phyloP scores from a whole-genome alignment of 2,888 invertebrate genomes.

The Chrysopilus asiliformis region DNA sequence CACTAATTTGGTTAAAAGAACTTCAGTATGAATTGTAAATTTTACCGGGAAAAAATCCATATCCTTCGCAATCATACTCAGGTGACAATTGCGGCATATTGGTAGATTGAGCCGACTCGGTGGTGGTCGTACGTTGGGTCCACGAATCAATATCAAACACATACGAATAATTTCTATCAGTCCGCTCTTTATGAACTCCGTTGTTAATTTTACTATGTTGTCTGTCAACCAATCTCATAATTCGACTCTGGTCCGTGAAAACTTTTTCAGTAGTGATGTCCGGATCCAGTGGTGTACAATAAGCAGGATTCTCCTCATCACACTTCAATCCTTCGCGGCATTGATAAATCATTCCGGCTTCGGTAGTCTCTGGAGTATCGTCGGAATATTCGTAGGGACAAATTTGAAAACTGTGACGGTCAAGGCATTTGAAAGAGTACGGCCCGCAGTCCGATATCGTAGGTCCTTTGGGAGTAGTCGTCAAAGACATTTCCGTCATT shows the following conservation, averaged over 20 bases:
- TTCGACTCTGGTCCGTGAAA: neutral
- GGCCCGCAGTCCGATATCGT: slow-evolving; percentile 13
- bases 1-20: neutral
- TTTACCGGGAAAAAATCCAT: slow-evolving; percentile 17
- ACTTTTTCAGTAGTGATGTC: slow-evolving; percentile 1
- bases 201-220: neutral
- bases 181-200: neutral
- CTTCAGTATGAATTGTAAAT: neutral
- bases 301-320: slow-evolving; percentile 20
- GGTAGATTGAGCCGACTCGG: slow-evolving; percentile 4
- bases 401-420: slow-evolving; percentile 14
- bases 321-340: slow-evolving; percentile 15
- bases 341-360: slow-evolving; percentile 9
- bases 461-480: neutral
- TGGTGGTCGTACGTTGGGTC: neutral
- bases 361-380: slow-evolving; percentile 11
- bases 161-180: slow-evolving; percentile 4
- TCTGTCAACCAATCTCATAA: neutral
- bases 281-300: slow-evolving; percentile 16
- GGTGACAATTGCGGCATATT: slow-evolving; percentile 1
- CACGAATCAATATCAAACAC: neutral
- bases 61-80: slow-evolving; percentile 15
- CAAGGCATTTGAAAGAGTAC: slow-evolving; percentile 18
- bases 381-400: slow-evolving; percentile 13
- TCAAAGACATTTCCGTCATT: neutral